Percentiles rank a stretch among this genome's conserved stretches.
Evolutionary conservation across 2,113 vertebrate genomes (phyloP).

Genomic region (Cettia cetti): DNA sequence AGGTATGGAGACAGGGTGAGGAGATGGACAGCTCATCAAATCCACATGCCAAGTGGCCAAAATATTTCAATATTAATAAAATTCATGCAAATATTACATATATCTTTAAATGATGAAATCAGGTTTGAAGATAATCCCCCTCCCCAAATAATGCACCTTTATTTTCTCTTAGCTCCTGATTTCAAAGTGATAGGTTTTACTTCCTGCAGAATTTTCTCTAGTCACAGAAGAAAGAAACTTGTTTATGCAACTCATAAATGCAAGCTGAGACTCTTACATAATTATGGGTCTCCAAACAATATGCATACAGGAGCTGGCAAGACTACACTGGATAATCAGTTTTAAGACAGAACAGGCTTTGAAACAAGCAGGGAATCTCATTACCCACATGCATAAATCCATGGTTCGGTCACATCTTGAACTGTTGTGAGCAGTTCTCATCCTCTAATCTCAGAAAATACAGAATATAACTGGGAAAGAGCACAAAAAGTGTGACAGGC

Average conservation of each 20-base stretch:
- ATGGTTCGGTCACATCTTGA: neutral
- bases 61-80: neutral
- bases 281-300: slow-evolving; percentile 39
- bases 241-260: slow-evolving; percentile 38
- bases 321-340: neutral
- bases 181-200: neutral
- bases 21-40: neutral
- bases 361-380: slow-evolving; percentile 23
- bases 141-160: neutral
- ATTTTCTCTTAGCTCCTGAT: neutral
- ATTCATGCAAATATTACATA: neutral
- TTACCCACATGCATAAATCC: neutral
- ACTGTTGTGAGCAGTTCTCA: neutral
- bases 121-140: neutral
- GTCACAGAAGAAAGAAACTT: neutral
- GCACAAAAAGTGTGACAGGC: neutral
- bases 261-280: slow-evolving; percentile 27
- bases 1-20: neutral
- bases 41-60: neutral
- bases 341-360: slow-evolving; percentile 13
- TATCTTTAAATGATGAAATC: neutral
- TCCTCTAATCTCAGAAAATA: neutral
- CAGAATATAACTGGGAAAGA: neutral
- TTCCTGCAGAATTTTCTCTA: neutral
- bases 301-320: neutral